Evolutionary conservation across 1,140 invertebrate genomes (phyloP).

Genomic region (Calliphora vicina): DNA sequence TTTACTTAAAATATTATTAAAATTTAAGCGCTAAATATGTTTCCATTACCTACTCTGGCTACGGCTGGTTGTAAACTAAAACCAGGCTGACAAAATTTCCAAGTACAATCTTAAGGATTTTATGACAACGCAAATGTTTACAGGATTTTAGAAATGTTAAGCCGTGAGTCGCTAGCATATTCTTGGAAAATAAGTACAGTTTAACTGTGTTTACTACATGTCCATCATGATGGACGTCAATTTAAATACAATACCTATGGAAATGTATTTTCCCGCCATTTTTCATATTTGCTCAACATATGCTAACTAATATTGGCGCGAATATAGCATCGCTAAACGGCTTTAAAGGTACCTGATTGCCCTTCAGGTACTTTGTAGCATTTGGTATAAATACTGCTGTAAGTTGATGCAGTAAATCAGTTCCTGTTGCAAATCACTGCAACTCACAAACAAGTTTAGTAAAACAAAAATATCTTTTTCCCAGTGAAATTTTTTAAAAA

Average conservation of each 20-base stretch:
- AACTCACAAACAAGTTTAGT: neutral
- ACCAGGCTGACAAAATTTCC: neutral
- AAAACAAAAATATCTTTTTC: neutral
- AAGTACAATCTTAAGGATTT: neutral
- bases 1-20: too few relatives aligned
- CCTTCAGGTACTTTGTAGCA: too few relatives aligned
- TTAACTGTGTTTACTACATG: neutral
- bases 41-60: neutral
- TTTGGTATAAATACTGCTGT: neutral
- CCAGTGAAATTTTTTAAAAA: constrained; percentile 18
- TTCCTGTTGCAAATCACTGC: neutral
- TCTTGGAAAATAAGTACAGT: neutral
- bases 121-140: neutral
- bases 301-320: neutral
- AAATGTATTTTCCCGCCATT: too few relatives aligned
- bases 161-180: neutral
- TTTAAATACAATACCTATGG: neutral
- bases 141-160: neutral
- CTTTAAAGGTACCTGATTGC: too few relatives aligned
- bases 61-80: neutral
- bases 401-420: neutral
- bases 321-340: neutral
- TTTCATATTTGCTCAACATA: neutral
- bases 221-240: neutral
- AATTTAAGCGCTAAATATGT: too few relatives aligned